Percentiles rank a stretch among this genome's conserved stretches.
Conservation (phyloP, 2,888 invertebrate genomes). For the Fragum sueziense region DNA sequence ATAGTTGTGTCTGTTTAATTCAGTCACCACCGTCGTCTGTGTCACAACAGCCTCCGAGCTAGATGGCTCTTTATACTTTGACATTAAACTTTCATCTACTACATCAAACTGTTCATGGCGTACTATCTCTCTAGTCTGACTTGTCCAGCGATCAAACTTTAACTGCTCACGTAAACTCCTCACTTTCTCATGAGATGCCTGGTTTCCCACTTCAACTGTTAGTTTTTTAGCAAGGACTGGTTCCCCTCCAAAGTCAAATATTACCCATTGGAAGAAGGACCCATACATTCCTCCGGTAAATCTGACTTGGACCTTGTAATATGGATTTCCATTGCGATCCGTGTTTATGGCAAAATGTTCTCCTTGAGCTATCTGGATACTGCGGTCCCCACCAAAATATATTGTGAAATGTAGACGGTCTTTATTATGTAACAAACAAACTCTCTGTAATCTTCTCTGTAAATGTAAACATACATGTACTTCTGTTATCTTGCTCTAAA, state of each 20-base stretch:
- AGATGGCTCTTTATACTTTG: slow-evolving; percentile 74
- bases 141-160: slow-evolving; percentile 79
- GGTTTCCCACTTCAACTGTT: slow-evolving; percentile 76
- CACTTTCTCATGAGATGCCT: slow-evolving; percentile 70
- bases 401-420: slow-evolving; percentile 78
- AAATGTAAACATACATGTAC: slow-evolving; percentile 6
- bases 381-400: slow-evolving; percentile 43
- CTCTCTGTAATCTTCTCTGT: slow-evolving; percentile 69
- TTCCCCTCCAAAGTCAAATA: slow-evolving; percentile 78
- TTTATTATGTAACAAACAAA: slow-evolving; percentile 76
- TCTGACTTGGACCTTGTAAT: slow-evolving; percentile 64
- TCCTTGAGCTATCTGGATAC: slow-evolving; percentile 75
- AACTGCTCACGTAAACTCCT: slow-evolving; percentile 72
- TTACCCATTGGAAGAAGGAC: slow-evolving; percentile 78
- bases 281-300: slow-evolving; percentile 79
- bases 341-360: slow-evolving; percentile 67
- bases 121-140: slow-evolving; percentile 74
- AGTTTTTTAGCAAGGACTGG: slow-evolving; percentile 76
- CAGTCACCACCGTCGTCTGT: slow-evolving; percentile 70
- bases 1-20: slow-evolving; percentile 79
- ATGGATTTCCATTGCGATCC: slow-evolving; percentile 52
- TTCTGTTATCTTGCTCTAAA: no score
- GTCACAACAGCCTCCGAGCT: slow-evolving; percentile 74
- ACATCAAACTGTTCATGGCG: slow-evolving; percentile 53
- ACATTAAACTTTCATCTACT: slow-evolving; percentile 57